These are phyloP conservation scores for Teleogryllus occipitalis DNA, from an alignment of 1,140 invertebrate genomes.

Conservation along the genomic window DNA sequence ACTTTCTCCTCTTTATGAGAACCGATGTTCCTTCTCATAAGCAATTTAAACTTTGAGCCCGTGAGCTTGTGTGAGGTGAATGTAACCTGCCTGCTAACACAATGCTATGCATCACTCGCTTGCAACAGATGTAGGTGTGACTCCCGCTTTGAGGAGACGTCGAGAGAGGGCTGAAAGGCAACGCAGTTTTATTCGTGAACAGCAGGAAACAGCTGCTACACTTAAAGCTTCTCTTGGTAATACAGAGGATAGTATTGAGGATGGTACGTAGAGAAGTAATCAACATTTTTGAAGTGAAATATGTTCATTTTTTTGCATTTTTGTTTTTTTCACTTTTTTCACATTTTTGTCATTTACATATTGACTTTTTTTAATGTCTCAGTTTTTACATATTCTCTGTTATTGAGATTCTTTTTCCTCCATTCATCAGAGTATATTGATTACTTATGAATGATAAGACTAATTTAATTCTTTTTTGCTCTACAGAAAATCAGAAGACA, in stretches of 20 bases:
- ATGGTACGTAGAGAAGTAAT: slow-evolving; percentile 20
- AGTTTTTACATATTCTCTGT: background rate
- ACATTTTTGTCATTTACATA: too few species aligned
- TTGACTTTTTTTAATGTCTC: background rate
- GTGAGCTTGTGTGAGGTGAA: background rate
- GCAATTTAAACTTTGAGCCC: background rate
- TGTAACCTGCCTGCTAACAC: background rate
- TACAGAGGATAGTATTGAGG: slow-evolving; percentile 17
- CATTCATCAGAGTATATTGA: background rate
- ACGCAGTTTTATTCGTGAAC: slow-evolving; percentile 68
- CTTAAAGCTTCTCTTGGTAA: slow-evolving; percentile 17
- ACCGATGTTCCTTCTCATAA: too few species aligned
- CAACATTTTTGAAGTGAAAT: background rate
- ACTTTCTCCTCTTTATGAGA: background rate
- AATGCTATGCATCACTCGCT: slow-evolving; percentile 24
- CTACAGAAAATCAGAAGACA: slow-evolving; percentile 15
- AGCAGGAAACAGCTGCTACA: slow-evolving; percentile 44
- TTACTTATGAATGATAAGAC: background rate
- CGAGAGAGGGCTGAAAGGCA: slow-evolving; percentile 71
- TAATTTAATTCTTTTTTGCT: slow-evolving; percentile 1
- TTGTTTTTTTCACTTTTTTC: background rate
- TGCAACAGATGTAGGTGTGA: slow-evolving; percentile 56
- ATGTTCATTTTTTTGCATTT: background rate
- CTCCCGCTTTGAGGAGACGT: slow-evolving; percentile 60
- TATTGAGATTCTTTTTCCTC: background rate